Conservation (phyloP, 2,113 vertebrate genomes). For the Nothocercus julius region DNA sequence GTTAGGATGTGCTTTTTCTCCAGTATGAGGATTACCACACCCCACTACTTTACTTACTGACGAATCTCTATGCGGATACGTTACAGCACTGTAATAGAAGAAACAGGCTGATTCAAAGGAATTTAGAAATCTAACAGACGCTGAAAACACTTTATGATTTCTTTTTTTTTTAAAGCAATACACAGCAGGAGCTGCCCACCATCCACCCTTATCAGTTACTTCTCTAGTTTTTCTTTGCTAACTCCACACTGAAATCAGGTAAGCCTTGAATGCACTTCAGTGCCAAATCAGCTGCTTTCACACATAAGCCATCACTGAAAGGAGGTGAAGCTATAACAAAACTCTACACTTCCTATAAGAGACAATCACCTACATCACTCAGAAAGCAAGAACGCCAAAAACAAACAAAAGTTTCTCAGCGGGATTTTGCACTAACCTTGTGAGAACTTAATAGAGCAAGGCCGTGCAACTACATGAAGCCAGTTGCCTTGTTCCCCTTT, state of each 20-base stretch:
- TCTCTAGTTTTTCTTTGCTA: background rate
- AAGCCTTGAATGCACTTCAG: background rate
- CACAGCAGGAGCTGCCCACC: background rate
- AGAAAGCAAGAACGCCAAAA: background rate
- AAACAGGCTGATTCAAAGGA: background rate
- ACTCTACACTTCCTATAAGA: background rate
- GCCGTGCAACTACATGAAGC: background rate
- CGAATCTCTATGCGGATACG: background rate
- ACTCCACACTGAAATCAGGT: background rate
- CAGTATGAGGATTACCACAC: too few relatives aligned
- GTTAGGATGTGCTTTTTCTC: background rate
- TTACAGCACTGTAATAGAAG: background rate
- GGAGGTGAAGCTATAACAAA: background rate
- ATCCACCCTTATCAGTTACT: background rate
- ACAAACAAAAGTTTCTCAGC: background rate
- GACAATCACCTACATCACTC: background rate
- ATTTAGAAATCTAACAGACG: background rate
- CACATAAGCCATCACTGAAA: background rate
- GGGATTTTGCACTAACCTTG: background rate
- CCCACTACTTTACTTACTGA: too few relatives aligned
- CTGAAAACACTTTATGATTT: background rate
- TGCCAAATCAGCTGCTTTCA: background rate
- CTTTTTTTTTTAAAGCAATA: background rate
- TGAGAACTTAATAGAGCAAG: background rate
- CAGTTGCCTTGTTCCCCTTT: background rate